These are phyloP conservation scores for Uria aalge DNA, from an alignment of 2,113 vertebrate species.

Conservation along the genomic window DNA sequence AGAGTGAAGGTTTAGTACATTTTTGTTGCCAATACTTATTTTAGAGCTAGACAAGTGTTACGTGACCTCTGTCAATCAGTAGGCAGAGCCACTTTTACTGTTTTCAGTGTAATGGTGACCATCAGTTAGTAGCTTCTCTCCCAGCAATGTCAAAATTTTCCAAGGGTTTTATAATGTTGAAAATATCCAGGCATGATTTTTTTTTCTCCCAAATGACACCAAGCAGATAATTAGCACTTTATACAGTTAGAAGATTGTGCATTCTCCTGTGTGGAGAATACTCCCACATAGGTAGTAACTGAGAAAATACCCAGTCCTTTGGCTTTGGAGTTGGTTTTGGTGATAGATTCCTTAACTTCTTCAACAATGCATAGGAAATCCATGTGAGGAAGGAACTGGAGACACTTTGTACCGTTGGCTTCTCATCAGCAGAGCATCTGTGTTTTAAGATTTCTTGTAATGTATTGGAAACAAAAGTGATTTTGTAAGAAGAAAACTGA, in stretches of 20 bases:
- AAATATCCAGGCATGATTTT: neutral
- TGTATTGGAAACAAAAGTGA: neutral
- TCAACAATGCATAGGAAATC: neutral
- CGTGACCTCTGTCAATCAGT: fast-evolving
- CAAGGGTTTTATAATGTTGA: neutral
- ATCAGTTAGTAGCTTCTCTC: neutral
- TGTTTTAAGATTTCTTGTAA: neutral
- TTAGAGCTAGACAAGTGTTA: neutral
- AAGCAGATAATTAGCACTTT: neutral
- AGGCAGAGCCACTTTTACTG: neutral
- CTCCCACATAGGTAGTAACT: neutral
- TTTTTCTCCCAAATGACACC: neutral
- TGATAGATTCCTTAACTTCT: neutral
- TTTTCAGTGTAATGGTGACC: neutral
- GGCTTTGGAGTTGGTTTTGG: neutral
- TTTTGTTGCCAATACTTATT: neutral
- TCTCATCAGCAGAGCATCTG: neutral
- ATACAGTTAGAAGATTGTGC: neutral
- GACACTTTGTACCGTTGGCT: neutral
- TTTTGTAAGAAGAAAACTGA: neutral
- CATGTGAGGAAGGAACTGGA: neutral
- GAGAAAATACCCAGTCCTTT: neutral
- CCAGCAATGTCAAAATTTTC: neutral
- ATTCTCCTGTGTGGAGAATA: neutral
- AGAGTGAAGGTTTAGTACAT: neutral